Evolutionary conservation across 2,113 vertebrate species (phyloP), one percentile per base, ranked within the genome.

Genomic region (Oreochromis spilurus): DNA sequence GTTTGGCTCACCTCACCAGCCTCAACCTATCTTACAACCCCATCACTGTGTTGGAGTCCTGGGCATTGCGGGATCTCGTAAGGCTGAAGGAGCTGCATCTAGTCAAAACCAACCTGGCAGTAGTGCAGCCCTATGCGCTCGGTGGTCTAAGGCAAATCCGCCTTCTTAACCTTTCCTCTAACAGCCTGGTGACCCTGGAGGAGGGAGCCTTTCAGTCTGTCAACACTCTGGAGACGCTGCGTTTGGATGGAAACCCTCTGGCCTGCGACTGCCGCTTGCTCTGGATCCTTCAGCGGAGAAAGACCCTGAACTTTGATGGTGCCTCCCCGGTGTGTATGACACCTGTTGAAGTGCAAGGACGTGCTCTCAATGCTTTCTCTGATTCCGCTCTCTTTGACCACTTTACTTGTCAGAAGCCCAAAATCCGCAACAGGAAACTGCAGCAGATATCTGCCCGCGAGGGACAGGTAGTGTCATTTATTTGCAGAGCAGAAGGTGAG

Each of bases 21-120:
- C 97, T 99, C 88, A 97, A 99, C 91, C 96, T 99, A 9, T 99
- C 98, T 45, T 96, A 98, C 96, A 99, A 99, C 92, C 98, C 98
- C 78, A 99, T 99, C 91, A 96, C 97, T 86, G 95, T 96, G 7
- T 94, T 99, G 91, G 97, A 97, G n/a, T 97, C 97, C 13, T 99
- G 97, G 83, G 97, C 98, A 17, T 97, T 99, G 83, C 94, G 96
- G 7, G 97, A 98, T 91, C 97, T 99, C 40, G 90, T 98, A n/a
- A 96, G 98, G 19, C 97, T 99, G 55, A 97, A 98, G 65, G 98
- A 99, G 96, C 97, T 99, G 19, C 98, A 99, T 95, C 96, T 99
- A 10, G 98, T 98, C 4, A 97, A 97, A 0, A 97, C 98, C 1
- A 96, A 97, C 67, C 91, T 99, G 92, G 93, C 91, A 2, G 94